These are phyloP conservation scores for Thalpophila matura DNA, from an alignment of 2,888 invertebrate species.

Conservation along the genomic window DNA sequence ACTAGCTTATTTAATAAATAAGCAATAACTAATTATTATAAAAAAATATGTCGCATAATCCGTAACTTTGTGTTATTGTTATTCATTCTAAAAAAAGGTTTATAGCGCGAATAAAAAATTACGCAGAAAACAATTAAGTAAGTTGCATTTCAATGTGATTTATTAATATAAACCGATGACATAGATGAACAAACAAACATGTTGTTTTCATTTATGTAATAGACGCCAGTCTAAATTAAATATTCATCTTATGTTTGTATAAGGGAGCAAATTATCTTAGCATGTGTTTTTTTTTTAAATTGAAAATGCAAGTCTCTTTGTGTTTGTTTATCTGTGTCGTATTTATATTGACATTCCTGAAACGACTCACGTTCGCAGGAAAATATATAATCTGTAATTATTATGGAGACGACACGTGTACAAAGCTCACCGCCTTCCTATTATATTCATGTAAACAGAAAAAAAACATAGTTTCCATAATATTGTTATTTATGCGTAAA, in stretches of 20 bases:
- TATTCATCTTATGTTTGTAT: conserved; percentile 69
- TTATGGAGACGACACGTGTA: conserved; percentile 60
- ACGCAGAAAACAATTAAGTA: conserved; percentile 25
- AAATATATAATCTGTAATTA: conserved; percentile 70
- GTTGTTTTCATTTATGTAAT: conserved; percentile 63
- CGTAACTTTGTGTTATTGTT: background rate
- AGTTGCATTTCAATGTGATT: conserved; percentile 49
- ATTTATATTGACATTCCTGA: conserved; percentile 71
- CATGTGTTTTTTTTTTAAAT: conserved; percentile 65
- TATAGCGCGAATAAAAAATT: conserved; percentile 6
- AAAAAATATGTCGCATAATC: background rate
- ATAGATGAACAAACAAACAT: conserved; percentile 63
- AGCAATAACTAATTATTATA: background rate
- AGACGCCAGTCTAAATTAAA: conserved; percentile 63
- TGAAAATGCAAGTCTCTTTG: conserved; percentile 63
- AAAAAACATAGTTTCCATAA: conserved; percentile 53
- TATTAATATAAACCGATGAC: conserved; percentile 64
- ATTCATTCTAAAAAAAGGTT: conserved; percentile 20
- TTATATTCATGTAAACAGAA: conserved; percentile 51
- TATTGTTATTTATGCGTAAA: conserved; percentile 30
- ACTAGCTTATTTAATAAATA: too few relatives aligned
- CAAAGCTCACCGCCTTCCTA: conserved; percentile 58
- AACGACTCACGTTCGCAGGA: conserved; percentile 74
- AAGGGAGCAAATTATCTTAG: conserved; percentile 63
- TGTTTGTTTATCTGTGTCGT: conserved; percentile 62